These are phyloP conservation scores for Proctacanthus coquilletti DNA, from an alignment of 1,140 invertebrate genomes.

Conservation along the genomic window DNA sequence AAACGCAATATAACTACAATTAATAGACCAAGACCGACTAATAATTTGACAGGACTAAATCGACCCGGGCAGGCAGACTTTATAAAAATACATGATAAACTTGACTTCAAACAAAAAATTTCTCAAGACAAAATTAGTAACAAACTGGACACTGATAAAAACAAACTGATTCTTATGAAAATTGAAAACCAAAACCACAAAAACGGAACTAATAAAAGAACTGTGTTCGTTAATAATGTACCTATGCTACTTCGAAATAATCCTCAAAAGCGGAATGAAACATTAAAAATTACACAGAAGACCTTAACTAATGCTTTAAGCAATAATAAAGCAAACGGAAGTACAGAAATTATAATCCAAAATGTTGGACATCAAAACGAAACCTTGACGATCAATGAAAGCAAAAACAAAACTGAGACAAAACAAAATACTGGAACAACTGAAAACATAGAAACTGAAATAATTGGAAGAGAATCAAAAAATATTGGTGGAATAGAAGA, in stretches of 20 bases:
- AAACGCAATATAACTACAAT: too few relatives aligned
- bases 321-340: too few relatives aligned
- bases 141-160: slow-evolving; percentile 19
- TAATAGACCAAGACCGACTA: too few relatives aligned
- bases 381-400: too few relatives aligned
- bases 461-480: not conserved
- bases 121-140: slow-evolving; percentile 11
- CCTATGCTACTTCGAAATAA: slow-evolving; percentile 22
- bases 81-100: slow-evolving; percentile 21
- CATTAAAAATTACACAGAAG: too few relatives aligned
- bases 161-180: slow-evolving; percentile 14
- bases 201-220: slow-evolving; percentile 10
- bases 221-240: slow-evolving; percentile 23
- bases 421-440: too few relatives aligned
- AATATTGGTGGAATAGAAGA: slow-evolving; percentile 15
- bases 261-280: too few relatives aligned
- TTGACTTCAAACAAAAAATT: slow-evolving; percentile 15
- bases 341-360: too few relatives aligned
- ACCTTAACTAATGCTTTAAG: too few relatives aligned
- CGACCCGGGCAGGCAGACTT: slow-evolving; percentile 10
- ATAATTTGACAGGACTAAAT: slow-evolving; percentile 14
- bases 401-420: too few relatives aligned
- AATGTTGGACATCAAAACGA: too few relatives aligned
- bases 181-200: slow-evolving; percentile 11
- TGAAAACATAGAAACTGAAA: not conserved